Percentiles rank a stretch among this genome's conserved stretches.
Conservation (phyloP, 2,113 vertebrate genomes). For the Sardina pilchardus region DNA sequence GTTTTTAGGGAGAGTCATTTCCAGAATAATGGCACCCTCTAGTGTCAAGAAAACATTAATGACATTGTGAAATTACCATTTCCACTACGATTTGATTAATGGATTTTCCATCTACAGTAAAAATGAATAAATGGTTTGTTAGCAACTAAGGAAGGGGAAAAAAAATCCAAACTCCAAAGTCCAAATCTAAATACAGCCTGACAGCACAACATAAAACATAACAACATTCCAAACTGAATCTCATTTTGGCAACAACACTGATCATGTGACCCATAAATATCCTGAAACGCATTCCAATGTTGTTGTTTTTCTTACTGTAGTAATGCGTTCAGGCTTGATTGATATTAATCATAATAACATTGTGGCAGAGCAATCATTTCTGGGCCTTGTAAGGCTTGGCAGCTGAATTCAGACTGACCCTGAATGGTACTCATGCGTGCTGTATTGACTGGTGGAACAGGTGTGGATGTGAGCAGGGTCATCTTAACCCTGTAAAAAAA, state of each 20-base stretch:
- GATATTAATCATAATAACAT: not conserved
- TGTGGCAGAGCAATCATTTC: not conserved
- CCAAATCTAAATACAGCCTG: not conserved
- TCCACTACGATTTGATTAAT: not conserved
- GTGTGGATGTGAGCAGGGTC: not conserved
- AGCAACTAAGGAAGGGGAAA: not conserved
- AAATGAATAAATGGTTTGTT: not conserved
- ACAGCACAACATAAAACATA: not conserved
- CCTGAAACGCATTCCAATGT: not conserved
- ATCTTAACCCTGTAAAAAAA: not conserved
- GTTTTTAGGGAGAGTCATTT: not conserved
- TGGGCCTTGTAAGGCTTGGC: not conserved
- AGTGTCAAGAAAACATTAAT: not conserved
- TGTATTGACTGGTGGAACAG: not conserved
- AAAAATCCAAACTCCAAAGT: too few relatives aligned
- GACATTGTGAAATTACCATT: not conserved
- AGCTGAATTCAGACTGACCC: conserved; percentile 1
- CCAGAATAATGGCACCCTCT: not conserved
- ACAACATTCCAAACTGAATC: not conserved
- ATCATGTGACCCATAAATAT: not conserved
- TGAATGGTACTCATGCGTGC: not conserved
- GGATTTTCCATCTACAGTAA: not conserved
- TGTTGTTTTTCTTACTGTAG: not conserved
- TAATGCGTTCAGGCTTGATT: not conserved
- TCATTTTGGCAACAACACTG: not conserved